Percentiles rank a stretch among this genome's conserved stretches.
Conservation (phyloP, 2,888 invertebrate genomes). For the Minunthozetes semirufus region DNA sequence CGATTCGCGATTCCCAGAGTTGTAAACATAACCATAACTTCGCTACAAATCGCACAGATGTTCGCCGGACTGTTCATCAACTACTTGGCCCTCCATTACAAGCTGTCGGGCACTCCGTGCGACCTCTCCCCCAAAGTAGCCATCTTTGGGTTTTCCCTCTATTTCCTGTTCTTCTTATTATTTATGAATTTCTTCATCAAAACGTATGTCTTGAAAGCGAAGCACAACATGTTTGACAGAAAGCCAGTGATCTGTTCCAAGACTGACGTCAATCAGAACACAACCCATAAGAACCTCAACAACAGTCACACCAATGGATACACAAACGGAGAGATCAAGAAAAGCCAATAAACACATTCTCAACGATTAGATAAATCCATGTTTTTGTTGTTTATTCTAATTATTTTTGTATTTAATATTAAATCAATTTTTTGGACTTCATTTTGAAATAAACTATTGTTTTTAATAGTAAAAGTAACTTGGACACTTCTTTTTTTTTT, state of each 20-base stretch:
- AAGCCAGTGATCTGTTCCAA: background rate
- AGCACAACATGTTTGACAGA: background rate
- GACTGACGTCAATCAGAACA: background rate
- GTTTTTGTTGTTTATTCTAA: no score
- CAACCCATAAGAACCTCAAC: background rate
- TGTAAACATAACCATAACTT: constrained; percentile 85
- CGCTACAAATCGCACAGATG: constrained; percentile 89
- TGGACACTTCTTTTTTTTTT: no score
- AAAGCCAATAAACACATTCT: no score
- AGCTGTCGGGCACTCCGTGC: constrained; percentile 29
- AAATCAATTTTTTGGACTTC: no score
- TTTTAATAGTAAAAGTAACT: no score
- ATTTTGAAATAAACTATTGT: no score
- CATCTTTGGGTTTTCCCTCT: constrained; percentile 10
- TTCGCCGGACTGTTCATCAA: constrained; percentile 74
- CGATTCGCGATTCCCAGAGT: constrained; percentile 67
- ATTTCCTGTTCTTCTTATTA: constrained; percentile 24
- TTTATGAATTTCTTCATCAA: constrained; percentile 34
- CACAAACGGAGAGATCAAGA: no score
- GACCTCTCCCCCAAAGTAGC: constrained; percentile 20
- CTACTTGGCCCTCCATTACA: constrained; percentile 24
- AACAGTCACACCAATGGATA: background rate
- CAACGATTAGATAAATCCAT: no score
- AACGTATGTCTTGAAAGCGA: constrained; percentile 14
- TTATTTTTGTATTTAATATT: no score